phyloP scores from a whole-genome alignment of 2,888 invertebrate species.

The Melitaea athalia region DNA sequence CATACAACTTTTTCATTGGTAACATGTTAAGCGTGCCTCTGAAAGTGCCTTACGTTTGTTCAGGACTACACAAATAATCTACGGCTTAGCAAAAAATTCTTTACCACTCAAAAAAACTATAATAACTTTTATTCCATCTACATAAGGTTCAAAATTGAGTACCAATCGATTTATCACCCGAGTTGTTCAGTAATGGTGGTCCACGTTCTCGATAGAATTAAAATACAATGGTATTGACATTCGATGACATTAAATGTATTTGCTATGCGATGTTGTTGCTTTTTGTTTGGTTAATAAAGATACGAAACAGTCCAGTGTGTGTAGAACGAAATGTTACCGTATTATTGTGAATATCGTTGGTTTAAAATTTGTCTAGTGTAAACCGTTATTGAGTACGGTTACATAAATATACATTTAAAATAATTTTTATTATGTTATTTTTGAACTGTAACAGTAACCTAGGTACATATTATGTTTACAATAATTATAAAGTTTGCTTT shows the following conservation, averaged over 20 bases:
- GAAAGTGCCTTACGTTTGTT: conserved; percentile 45
- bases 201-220: conserved; percentile 37
- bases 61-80: conserved; percentile 46
- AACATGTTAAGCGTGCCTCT: conserved; percentile 43
- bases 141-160: conserved; percentile 9
- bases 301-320: neutral
- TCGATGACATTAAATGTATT: conserved; percentile 26
- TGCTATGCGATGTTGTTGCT: conserved; percentile 5
- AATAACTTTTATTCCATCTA: neutral
- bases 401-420: too few relatives aligned
- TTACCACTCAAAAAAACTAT: neutral
- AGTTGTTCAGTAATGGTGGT: conserved; percentile 19
- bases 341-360: too few relatives aligned
- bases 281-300: conserved; percentile 19
- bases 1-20: conserved; percentile 48
- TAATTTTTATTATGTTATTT: too few relatives aligned
- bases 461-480: too few relatives aligned
- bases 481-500: too few relatives aligned
- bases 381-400: too few relatives aligned
- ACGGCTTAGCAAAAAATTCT: conserved; percentile 21
- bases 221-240: conserved; percentile 30
- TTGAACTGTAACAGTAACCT: too few relatives aligned
- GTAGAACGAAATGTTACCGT: too few relatives aligned
- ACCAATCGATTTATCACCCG: neutral
- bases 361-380: too few relatives aligned